Evolutionary conservation across 1,140 invertebrate species (phyloP).

Genomic region (Drosophila triauraria): DNA sequence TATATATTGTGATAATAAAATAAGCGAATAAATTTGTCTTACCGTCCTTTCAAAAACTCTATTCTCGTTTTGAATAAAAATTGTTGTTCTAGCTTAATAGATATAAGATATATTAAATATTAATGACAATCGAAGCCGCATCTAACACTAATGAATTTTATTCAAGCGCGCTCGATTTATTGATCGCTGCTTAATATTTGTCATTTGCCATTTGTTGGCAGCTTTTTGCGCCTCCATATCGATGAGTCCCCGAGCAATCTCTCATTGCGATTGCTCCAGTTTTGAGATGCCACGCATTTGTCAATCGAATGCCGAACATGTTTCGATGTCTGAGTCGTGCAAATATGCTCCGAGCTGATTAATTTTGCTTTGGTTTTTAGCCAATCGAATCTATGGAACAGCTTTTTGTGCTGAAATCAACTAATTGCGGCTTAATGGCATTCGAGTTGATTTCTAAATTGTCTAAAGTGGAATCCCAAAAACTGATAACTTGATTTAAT

Average conservation of each 20-base stretch:
- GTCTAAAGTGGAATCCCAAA: constrained; percentile 22
- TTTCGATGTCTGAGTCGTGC: constrained; percentile 57
- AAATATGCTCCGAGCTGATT: constrained; percentile 65
- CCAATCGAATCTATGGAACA: constrained; percentile 24
- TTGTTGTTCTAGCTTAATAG: background rate
- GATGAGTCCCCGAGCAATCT: constrained; percentile 40
- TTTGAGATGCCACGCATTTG: constrained; percentile 74
- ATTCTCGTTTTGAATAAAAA: constrained; percentile 5
- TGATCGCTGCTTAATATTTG: constrained; percentile 45
- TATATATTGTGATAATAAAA: constrained; percentile 28
- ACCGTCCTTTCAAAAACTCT: constrained; percentile 19
- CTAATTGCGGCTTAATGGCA: constrained; percentile 53
- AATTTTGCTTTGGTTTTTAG: constrained; percentile 43
- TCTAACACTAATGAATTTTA: constrained; percentile 35
- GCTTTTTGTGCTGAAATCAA: constrained; percentile 37
- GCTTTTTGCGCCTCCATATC: constrained; percentile 29
- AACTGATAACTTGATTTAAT: constrained; percentile 29
- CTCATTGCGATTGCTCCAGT: constrained; percentile 62
- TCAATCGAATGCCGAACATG: constrained; percentile 76
- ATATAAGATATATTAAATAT: constrained; percentile 6
- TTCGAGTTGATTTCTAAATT: constrained; percentile 31
- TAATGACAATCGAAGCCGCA: constrained; percentile 23
- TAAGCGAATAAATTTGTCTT: constrained; percentile 27
- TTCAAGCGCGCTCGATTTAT: constrained; percentile 52
- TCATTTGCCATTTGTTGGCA: constrained; percentile 65